phyloP scores from a whole-genome alignment of 2,888 invertebrate species.

The Anagyrus pseudococci region DNA sequence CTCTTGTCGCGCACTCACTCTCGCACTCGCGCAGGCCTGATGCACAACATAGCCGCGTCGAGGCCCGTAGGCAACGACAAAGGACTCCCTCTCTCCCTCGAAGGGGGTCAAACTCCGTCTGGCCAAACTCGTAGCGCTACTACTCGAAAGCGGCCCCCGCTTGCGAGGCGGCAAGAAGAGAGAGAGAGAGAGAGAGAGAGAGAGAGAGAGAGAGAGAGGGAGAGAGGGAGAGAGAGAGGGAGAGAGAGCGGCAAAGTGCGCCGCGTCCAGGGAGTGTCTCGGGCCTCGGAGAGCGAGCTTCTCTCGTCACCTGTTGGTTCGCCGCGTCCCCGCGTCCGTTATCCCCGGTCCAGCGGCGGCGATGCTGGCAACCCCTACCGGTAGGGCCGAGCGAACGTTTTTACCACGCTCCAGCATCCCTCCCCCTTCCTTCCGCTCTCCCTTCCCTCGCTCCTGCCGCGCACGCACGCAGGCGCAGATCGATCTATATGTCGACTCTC shows the following conservation, averaged over 20 bases:
- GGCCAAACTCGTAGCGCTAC: no score
- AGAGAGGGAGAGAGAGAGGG: no score
- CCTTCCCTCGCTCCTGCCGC: constrained; percentile 22
- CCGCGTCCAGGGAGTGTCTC: constrained; percentile 54
- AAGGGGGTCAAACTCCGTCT: no score
- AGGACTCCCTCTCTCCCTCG: no score
- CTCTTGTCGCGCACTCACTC: no score
- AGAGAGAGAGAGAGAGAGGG: constrained; percentile 26
- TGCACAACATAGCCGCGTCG: no score
- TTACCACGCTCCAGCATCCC: constrained; percentile 18
- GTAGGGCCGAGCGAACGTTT: no score
- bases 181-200: not conserved
- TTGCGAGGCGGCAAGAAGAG: not conserved
- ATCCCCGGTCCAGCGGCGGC: constrained; percentile 23
- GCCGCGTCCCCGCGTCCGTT: constrained; percentile 48
- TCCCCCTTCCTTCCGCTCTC: constrained; percentile 14
- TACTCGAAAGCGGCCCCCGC: not conserved
- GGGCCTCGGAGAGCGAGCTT: constrained; percentile 34
- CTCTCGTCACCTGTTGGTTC: constrained; percentile 58
- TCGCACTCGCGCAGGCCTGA: no score
- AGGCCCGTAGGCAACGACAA: no score
- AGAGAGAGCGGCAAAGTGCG: no score
- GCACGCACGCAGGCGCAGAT: constrained; percentile 30
- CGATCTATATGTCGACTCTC: constrained; percentile 5
- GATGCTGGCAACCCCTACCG: constrained; percentile 31